A percentile compares a stretch with the other conserved stretches of the same genome.
Evolutionary conservation across 2,797 vertebrate genomes (phyloP).

Genomic region (Chiloscyllium punctatum): DNA sequence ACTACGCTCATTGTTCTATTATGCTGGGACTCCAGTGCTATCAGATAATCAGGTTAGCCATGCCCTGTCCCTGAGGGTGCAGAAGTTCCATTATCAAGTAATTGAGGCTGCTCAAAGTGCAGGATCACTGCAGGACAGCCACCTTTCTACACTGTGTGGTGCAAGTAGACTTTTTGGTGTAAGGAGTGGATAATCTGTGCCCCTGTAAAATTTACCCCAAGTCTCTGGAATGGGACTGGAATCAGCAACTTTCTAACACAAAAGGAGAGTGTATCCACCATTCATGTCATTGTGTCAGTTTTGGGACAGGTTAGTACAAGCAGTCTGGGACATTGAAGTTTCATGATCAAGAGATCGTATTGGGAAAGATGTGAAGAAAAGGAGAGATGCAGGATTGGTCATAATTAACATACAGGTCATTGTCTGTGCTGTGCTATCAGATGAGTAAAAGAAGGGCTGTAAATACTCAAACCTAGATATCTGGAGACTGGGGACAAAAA

Average conservation of each 20-base stretch:
- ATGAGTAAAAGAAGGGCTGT: neutral
- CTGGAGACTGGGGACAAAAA: neutral
- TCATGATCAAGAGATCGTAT: neutral
- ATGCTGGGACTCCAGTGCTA: too few relatives aligned
- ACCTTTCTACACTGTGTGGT: too few relatives aligned
- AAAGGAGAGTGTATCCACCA: neutral
- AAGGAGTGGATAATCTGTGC: too few relatives aligned
- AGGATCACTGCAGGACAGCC: too few relatives aligned
- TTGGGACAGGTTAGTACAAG: neutral
- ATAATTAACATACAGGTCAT: neutral
- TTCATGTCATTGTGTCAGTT: neutral
- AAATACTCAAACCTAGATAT: neutral
- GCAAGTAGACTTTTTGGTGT: too few relatives aligned
- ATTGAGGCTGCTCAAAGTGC: too few relatives aligned
- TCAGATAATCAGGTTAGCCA: too few relatives aligned
- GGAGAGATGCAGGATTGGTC: neutral
- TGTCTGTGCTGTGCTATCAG: neutral
- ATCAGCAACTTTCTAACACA: neutral
- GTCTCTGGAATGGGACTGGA: neutral
- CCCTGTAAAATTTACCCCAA: neutral
- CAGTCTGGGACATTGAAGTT: too few relatives aligned
- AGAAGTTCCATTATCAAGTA: too few relatives aligned
- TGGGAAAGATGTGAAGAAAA: neutral
- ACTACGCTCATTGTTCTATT: too few relatives aligned
- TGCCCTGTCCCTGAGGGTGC: too few relatives aligned